Conservation (phyloP, 2,888 invertebrate genomes). For the Amblyjoppa proteus region DNA sequence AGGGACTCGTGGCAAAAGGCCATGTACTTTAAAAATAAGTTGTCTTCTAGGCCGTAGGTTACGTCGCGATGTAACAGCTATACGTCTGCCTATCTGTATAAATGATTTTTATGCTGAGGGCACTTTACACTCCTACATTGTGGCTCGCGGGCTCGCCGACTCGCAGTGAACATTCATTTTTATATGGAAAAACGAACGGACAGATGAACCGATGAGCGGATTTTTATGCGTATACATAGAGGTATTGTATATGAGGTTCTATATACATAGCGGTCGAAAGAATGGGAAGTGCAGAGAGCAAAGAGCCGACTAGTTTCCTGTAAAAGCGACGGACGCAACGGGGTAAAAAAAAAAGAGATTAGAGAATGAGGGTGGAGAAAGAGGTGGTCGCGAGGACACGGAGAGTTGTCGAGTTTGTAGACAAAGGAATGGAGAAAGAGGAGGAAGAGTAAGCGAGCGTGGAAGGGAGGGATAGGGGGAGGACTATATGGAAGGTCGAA, state of each 20-base stretch:
- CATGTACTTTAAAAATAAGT: no score
- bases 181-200: not conserved
- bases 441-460: slow-evolving; percentile 5
- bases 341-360: slow-evolving; percentile 46
- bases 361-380: slow-evolving; percentile 54
- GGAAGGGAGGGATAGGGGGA: not conserved
- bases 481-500: slow-evolving; percentile 20
- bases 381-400: slow-evolving; percentile 18
- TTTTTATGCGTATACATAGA: not conserved
- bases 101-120: no score
- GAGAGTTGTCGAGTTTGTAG: slow-evolving; percentile 36
- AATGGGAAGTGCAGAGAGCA: not conserved
- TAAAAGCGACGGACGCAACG: slow-evolving; percentile 55
- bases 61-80: no score
- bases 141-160: no score
- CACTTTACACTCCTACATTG: no score
- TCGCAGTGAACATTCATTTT: no score
- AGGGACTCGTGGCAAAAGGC: no score
- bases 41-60: no score
- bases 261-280: not conserved
- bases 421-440: slow-evolving; percentile 43
- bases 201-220: no score
- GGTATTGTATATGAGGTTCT: not conserved
- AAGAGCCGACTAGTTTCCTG: slow-evolving; percentile 34
- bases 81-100: no score